Evolutionary conservation across 1,140 invertebrate genomes (phyloP).

Genomic region (Antheraea pernyi): DNA sequence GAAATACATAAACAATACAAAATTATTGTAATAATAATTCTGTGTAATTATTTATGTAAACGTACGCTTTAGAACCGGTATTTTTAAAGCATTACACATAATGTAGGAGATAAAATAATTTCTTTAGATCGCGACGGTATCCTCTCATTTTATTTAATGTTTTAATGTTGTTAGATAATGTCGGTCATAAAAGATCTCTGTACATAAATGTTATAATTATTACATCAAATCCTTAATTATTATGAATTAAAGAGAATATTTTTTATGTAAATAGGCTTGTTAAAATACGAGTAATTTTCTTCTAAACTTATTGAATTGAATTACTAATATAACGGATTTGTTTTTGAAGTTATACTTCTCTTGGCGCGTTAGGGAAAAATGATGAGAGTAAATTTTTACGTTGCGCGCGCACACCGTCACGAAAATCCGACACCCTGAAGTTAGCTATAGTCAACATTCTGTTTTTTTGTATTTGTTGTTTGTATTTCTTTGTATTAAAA

Average conservation of each 20-base stretch:
- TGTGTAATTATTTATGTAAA: background rate
- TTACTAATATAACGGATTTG: too few relatives aligned
- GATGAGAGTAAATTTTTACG: too few relatives aligned
- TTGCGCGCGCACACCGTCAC: too few relatives aligned
- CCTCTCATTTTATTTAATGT: background rate
- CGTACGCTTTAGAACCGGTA: background rate
- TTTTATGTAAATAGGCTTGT: background rate
- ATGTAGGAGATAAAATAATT: background rate
- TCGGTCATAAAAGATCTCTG: background rate
- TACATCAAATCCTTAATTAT: background rate
- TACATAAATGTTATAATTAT: background rate
- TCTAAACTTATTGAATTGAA: too few relatives aligned
- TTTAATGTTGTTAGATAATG: background rate
- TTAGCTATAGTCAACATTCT: too few relatives aligned
- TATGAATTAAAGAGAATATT: background rate
- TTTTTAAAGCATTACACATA: background rate
- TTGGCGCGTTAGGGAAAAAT: too few relatives aligned
- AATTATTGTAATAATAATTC: background rate
- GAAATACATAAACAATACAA: background rate
- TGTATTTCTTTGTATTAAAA: too few relatives aligned
- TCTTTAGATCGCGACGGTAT: background rate
- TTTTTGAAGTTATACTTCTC: too few relatives aligned
- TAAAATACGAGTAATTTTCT: too few relatives aligned
- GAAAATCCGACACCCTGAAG: too few relatives aligned
- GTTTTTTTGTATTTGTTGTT: too few relatives aligned